These are phyloP conservation scores for Trichechus manatus DNA, from an alignment of 2,113 vertebrate species.

Conservation along the genomic window DNA sequence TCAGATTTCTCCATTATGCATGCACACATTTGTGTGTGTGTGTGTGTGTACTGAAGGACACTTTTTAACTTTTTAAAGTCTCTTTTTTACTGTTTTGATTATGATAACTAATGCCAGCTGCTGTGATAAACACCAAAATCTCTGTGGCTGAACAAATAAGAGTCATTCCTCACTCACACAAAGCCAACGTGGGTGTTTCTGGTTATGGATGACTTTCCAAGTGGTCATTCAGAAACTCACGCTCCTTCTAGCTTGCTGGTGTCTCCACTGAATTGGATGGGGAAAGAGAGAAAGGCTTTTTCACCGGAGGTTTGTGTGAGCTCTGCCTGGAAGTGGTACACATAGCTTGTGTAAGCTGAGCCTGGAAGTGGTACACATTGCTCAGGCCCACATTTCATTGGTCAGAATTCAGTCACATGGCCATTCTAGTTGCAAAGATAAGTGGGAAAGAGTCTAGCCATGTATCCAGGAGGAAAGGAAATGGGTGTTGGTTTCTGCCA, in stretches of 20 bases:
- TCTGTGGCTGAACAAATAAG: background rate
- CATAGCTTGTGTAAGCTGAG: background rate
- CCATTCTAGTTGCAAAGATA: background rate
- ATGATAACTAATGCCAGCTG: background rate
- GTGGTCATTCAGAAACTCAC: background rate
- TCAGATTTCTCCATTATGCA: background rate
- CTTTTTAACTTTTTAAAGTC: constrained; percentile 21
- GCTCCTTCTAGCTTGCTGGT: background rate
- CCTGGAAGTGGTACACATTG: too few species aligned
- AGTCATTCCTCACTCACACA: background rate
- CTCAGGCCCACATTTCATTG: background rate
- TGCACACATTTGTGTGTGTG: background rate
- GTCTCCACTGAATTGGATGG: background rate
- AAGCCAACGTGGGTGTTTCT: background rate
- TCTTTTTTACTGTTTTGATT: background rate
- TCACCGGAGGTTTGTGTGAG: background rate
- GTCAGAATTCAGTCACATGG: background rate
- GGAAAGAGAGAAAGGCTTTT: background rate
- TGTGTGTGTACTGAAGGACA: background rate
- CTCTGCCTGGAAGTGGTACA: background rate
- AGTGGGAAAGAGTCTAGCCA: background rate
- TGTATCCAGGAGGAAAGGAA: background rate
- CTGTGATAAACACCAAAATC: background rate
- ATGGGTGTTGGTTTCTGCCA: background rate
- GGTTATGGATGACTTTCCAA: background rate